Percentiles rank a stretch among this genome's conserved stretches.
These are phyloP conservation scores for Syritta pipiens DNA, from an alignment of 2,888 invertebrate genomes.

Conservation along the genomic window DNA sequence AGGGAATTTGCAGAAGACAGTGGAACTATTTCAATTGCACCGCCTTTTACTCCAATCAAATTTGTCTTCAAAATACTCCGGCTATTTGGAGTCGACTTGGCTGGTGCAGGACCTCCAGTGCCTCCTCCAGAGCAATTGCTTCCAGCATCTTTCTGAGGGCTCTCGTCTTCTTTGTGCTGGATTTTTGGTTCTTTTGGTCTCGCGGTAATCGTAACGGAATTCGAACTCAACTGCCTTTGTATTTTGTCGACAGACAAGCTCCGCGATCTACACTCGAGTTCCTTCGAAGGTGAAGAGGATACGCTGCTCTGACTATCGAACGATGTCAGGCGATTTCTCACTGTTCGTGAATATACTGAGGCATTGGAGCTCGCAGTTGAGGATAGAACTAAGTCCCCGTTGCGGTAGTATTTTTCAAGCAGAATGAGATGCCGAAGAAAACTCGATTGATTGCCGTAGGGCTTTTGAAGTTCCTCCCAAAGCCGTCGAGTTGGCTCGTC, in stretches of 20 bases:
- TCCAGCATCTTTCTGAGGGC: constrained; percentile 51
- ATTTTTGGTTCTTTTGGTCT: constrained; percentile 71
- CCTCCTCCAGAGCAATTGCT: constrained; percentile 34
- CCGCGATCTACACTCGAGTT: constrained; percentile 64
- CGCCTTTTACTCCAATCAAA: constrained; percentile 70
- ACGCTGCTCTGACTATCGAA: constrained; percentile 83
- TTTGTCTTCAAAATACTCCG: constrained; percentile 78
- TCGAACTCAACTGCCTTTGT: constrained; percentile 76
- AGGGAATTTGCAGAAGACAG: constrained; percentile 66
- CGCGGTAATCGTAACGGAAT: constrained; percentile 78
- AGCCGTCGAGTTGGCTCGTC: constrained; percentile 89
- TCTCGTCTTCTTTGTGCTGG: constrained; percentile 31
- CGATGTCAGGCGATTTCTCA: constrained; percentile 87
- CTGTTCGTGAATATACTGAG: constrained; percentile 88
- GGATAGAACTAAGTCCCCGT: constrained; percentile 87
- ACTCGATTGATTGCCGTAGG: constrained; percentile 92
- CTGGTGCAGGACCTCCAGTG: constrained; percentile 48
- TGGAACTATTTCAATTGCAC: constrained; percentile 76
- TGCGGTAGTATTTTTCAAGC: constrained; percentile 90
- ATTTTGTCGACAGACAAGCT: constrained; percentile 76
- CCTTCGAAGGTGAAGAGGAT: constrained; percentile 34
- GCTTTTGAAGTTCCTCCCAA: constrained; percentile 91
- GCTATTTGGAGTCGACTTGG: constrained; percentile 71
- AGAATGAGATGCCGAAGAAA: constrained; percentile 90
- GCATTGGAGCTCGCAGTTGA: constrained; percentile 87